Percentiles rank a stretch among this genome's conserved stretches.
Evolutionary conservation across 92 coral and sea anemone genomes (phyloP).

Genomic region (Metridium senile): DNA sequence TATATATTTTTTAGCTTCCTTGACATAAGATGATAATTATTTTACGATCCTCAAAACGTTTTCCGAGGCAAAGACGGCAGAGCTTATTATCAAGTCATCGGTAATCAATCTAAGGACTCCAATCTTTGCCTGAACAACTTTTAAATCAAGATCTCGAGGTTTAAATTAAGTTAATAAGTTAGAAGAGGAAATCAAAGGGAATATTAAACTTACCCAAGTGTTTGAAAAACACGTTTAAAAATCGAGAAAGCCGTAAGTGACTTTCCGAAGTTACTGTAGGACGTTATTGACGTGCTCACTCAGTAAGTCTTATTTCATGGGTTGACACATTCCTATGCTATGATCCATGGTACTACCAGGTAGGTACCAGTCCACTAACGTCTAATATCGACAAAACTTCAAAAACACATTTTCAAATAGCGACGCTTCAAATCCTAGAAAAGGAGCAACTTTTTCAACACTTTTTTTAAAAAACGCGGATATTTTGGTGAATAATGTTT

Average conservation of each 20-base stretch:
- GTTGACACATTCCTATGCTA: slow-evolving; percentile 63
- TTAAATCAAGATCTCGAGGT: not conserved
- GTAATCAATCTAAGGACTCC: not conserved
- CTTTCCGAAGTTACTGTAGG: slow-evolving; percentile 20
- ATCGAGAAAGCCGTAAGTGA: slow-evolving; percentile 23
- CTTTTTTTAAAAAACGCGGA: too few species aligned
- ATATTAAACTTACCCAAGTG: slow-evolving; percentile 31
- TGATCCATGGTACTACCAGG: slow-evolving; percentile 47
- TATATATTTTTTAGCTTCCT: too few species aligned
- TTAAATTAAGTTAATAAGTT: not conserved
- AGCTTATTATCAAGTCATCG: not conserved
- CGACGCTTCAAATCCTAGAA: not conserved
- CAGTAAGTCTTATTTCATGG: slow-evolving; percentile 88
- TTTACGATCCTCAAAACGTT: not conserved
- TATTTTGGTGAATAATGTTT: too few species aligned
- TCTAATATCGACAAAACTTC: slow-evolving; percentile 1
- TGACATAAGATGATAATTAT: too few species aligned
- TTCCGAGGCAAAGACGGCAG: not conserved
- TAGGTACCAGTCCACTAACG: slow-evolving; percentile 26
- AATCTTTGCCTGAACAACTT: not conserved
- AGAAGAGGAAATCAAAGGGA: not conserved
- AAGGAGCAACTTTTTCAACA: not conserved
- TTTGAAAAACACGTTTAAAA: slow-evolving; percentile 25
- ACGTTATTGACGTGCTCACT: slow-evolving; percentile 63
- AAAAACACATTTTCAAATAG: not conserved